A percentile compares a stretch with the other conserved stretches of the same genome.
Evolutionary conservation across 2,113 vertebrate genomes (phyloP).

Genomic region (Nansenia antarctica): DNA sequence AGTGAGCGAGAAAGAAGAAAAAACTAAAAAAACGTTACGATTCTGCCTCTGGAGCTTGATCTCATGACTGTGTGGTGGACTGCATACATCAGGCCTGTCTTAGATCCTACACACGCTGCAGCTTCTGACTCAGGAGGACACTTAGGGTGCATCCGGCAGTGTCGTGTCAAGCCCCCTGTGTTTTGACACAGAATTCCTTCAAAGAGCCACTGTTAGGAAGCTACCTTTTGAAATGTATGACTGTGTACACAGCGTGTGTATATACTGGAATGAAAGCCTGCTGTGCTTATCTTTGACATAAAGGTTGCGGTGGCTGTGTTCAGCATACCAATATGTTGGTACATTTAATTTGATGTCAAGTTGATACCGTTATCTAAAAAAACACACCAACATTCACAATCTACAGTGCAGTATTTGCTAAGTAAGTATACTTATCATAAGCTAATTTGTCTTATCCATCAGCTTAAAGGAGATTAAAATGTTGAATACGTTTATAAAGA

Average conservation of each 20-base stretch:
- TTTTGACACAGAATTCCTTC: slow-evolving; percentile 73
- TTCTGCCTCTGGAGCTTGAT: slow-evolving; percentile 33
- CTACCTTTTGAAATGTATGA: slow-evolving; percentile 44
- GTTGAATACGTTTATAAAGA: too few relatives aligned
- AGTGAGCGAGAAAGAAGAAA: slow-evolving; percentile 9
- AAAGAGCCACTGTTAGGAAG: slow-evolving; percentile 51
- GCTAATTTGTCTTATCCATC: too few relatives aligned
- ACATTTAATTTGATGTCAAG: too few relatives aligned
- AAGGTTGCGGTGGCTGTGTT: too few relatives aligned
- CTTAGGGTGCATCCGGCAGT: slow-evolving; percentile 63
- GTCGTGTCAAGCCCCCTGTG: slow-evolving; percentile 59
- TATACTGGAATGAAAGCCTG: not conserved
- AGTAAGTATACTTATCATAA: too few relatives aligned
- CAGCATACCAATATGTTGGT: too few relatives aligned
- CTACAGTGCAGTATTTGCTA: too few relatives aligned
- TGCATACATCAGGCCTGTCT: slow-evolving; percentile 35
- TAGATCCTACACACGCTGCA: slow-evolving; percentile 43
- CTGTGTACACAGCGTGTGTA: slow-evolving; percentile 38
- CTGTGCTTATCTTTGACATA: not conserved
- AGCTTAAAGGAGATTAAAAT: too few relatives aligned
- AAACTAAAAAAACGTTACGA: not conserved
- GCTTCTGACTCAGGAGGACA: slow-evolving; percentile 51
- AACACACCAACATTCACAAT: too few relatives aligned
- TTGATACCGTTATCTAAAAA: too few relatives aligned
- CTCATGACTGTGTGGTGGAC: slow-evolving; percentile 23